phyloP scores from a whole-genome alignment of 2,888 invertebrate species.

The Theretra japonica region DNA sequence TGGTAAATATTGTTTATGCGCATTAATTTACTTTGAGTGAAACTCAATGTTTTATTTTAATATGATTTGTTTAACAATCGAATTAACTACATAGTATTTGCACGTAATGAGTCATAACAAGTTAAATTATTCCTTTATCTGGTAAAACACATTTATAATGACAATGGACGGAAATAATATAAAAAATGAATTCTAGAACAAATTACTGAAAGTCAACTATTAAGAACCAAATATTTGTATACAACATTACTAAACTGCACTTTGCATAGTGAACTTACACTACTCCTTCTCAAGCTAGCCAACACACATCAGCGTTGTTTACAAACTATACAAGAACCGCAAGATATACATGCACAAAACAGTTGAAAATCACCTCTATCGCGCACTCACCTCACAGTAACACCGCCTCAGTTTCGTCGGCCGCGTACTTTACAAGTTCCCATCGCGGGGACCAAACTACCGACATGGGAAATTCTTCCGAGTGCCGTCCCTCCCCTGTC shows the following conservation, averaged over 20 bases:
- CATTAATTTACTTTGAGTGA: not conserved
- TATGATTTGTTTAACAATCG: not conserved
- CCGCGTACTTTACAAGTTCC: slow-evolving; percentile 21
- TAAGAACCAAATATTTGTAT: too few species aligned
- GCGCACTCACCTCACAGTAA: not conserved
- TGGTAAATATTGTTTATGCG: not conserved
- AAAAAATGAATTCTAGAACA: too few species aligned
- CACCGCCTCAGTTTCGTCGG: slow-evolving; percentile 1
- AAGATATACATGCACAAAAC: too few species aligned
- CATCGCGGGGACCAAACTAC: slow-evolving; percentile 16
- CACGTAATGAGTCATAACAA: too few species aligned
- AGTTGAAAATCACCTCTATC: not conserved
- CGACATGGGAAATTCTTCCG: slow-evolving; percentile 19
- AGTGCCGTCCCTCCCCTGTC: slow-evolving; percentile 25
- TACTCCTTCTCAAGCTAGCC: not conserved
- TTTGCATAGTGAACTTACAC: too few species aligned
- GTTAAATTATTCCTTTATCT: too few species aligned
- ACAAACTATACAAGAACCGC: too few species aligned
- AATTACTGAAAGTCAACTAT: too few species aligned
- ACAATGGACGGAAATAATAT: too few species aligned
- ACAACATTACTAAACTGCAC: too few species aligned
- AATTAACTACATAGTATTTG: not conserved
- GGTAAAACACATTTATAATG: too few species aligned
- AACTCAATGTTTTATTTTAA: not conserved
- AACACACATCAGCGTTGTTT: not conserved